These are phyloP conservation scores for Brotula barbata DNA, from an alignment of 2,797 vertebrate genomes.

Conservation along the genomic window DNA sequence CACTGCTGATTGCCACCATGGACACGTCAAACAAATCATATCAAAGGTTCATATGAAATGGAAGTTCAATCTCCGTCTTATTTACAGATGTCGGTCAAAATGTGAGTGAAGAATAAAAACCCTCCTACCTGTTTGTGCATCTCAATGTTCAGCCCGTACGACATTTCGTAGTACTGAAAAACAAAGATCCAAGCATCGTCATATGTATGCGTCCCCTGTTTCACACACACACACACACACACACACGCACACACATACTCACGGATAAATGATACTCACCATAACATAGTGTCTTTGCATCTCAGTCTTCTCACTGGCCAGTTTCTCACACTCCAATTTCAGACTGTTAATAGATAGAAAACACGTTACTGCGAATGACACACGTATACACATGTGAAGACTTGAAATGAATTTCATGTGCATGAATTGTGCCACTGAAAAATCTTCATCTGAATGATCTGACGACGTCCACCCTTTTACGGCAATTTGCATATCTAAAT, in stretches of 20 bases:
- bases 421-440: neutral
- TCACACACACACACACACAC: constrained; percentile 19
- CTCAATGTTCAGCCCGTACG: constrained; percentile 96
- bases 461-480: constrained; percentile 31
- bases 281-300: constrained; percentile 98
- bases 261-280: constrained; percentile 80
- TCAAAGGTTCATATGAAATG: neutral
- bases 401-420: neutral
- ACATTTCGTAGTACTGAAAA: constrained; percentile 95
- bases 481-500: constrained; percentile 50
- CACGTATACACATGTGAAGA: constrained; percentile 13
- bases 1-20: too few species aligned
- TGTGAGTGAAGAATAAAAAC: neutral
- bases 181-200: constrained; percentile 66
- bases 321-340: constrained; percentile 96
- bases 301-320: constrained; percentile 96
- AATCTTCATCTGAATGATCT: too few species aligned
- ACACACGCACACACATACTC: constrained; percentile 10
- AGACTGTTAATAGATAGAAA: constrained; percentile 77
- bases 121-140: constrained; percentile 95
- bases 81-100: too few species aligned
- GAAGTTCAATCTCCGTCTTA: too few species aligned
- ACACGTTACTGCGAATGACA: constrained; percentile 16
- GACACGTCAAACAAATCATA: neutral
- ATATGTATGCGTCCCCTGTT: constrained; percentile 18